phyloP scores from a whole-genome alignment of 2,113 vertebrate species.

The Butastur rufipennis region DNA sequence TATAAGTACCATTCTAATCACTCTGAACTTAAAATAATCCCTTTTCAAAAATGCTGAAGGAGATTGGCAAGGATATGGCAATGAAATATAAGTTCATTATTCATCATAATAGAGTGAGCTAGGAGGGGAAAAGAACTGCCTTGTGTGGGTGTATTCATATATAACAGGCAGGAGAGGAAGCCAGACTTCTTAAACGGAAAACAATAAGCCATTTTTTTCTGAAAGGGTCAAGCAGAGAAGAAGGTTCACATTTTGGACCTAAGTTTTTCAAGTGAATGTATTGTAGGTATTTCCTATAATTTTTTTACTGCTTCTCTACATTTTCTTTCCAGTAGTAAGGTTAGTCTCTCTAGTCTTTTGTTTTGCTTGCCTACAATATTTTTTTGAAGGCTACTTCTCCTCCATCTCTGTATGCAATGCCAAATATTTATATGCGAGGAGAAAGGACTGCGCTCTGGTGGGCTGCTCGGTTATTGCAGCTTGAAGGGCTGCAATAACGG shows the following conservation, averaged over 20 bases:
- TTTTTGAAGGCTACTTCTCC: background rate
- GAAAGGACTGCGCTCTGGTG: background rate
- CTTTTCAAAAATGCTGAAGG: constrained; percentile 36
- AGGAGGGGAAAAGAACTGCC: background rate
- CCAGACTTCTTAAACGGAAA: background rate
- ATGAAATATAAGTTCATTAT: constrained; percentile 10
- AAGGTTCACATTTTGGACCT: background rate
- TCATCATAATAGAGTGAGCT: background rate
- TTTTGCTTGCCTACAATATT: background rate
- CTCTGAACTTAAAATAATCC: background rate
- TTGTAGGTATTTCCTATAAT: background rate
- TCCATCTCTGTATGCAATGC: background rate
- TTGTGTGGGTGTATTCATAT: background rate
- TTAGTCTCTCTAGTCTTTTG: background rate
- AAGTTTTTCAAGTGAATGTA: background rate
- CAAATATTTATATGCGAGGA: background rate
- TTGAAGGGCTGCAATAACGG: background rate
- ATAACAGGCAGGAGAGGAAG: background rate
- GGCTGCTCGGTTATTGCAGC: background rate
- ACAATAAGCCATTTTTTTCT: background rate
- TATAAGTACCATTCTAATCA: background rate
- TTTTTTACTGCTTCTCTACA: background rate
- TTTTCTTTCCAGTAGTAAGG: background rate
- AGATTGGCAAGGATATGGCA: constrained; percentile 8
- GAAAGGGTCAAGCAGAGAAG: background rate